Base-by-base conservation (phyloP, 2,113 vertebrate genomes). In the Ahaetulla prasina region DNA sequence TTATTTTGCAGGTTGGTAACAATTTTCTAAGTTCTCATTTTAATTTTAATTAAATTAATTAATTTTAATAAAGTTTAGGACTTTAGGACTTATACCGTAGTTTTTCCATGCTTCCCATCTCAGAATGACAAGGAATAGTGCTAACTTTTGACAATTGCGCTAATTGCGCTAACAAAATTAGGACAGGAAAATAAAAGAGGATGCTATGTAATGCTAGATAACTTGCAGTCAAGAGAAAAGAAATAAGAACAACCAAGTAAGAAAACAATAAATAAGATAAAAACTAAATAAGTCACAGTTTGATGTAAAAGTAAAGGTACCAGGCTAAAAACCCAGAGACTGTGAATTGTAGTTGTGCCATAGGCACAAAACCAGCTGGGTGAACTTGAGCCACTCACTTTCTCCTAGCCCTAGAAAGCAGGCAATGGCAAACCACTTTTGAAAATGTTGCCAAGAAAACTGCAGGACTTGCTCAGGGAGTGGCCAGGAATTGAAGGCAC, bases 131-230 rank as follows among this genome's bases (percentile, higher is more conserved):
- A 74, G 63, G n/a, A 7, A 74, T 14, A 18, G n/a, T 68, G 14
- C 14, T 35, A 18, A 18, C 63, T 18, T 6, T 35, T 35, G n/a
- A 74, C 14, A 74, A 16, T 18, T 74, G 11, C 27, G 9, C 25
- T 60, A 60, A 60, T 11, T 30, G 9, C 18, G n/a, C n/a, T 18
- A 74, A 60, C 95, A 95, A 96, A 95, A 94, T 97, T 95, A 94
- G 89, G 88, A 84, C 74, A 52, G 90, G 94, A 92, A 95, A 94
- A 94, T 91, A 85, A 20, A n/a, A 18, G 88, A 20, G 4, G 80
- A 95, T 95, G 95, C 87, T 92, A 89, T 89, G 35, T 94, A 95
- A 96, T 94, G 96, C 54, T 63, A 30, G 3, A 27, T 63, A 93
- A 95, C 63, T 57, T 12, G 89, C 93, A 91, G 45, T 54, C 2